A percentile compares a stretch with the other conserved stretches of the same genome.
Conservation (phyloP, 2,888 invertebrate genomes). For the Drosophila affinis region DNA sequence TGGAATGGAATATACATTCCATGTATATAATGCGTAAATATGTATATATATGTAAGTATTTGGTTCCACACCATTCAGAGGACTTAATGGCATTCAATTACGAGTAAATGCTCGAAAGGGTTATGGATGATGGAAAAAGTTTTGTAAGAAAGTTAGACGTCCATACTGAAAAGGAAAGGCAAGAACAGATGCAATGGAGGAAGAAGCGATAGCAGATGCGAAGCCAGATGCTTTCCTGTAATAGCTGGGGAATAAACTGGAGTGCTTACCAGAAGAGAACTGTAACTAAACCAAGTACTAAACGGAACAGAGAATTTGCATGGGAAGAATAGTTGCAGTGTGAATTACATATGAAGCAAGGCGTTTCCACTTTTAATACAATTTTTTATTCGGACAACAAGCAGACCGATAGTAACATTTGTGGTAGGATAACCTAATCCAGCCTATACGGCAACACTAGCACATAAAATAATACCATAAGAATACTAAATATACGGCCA, state of each 20-base stretch:
- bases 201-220: not conserved
- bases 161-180: not conserved
- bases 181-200: not conserved
- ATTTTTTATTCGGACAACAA: too few species aligned
- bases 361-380: too few species aligned
- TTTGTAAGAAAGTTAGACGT: not conserved
- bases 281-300: not conserved
- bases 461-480: too few species aligned
- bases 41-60: not conserved
- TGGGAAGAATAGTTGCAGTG: too few species aligned
- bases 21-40: not conserved
- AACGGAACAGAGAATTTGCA: not conserved
- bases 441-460: too few species aligned
- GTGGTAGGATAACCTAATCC: too few species aligned
- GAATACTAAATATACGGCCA: too few species aligned
- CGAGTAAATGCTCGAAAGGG: conserved; percentile 12
- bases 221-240: not conserved
- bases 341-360: too few species aligned
- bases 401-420: too few species aligned
- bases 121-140: conserved; percentile 23
- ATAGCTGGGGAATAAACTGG: not conserved
- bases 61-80: not conserved
- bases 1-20: conserved; percentile 6
- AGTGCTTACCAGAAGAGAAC: not conserved
- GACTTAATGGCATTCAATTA: conserved; percentile 32